These are phyloP conservation scores for Premnoplex brunnescens DNA, from an alignment of 2,797 vertebrate species.

Conservation along the genomic window DNA sequence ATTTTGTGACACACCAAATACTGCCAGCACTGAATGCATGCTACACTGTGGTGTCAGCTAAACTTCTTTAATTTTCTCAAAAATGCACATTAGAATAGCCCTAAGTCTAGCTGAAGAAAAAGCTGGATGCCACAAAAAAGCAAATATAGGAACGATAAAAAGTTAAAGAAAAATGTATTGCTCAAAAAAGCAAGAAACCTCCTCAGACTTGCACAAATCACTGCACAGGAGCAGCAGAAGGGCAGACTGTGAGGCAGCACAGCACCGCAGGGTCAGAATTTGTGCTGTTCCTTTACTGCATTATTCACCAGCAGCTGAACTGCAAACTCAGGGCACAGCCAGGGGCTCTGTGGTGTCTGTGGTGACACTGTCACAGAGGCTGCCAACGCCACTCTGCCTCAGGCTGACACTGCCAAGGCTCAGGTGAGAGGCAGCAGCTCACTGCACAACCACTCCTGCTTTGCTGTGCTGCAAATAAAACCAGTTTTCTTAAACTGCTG, in stretches of 20 bases:
- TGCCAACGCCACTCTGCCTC: neutral
- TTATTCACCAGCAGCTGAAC: neutral
- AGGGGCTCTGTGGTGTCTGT: neutral
- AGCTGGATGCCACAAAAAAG: neutral
- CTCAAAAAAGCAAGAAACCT: neutral
- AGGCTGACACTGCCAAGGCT: neutral
- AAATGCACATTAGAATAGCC: neutral
- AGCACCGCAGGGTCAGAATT: neutral
- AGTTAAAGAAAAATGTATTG: neutral
- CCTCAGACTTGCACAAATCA: neutral
- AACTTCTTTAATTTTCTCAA: neutral
- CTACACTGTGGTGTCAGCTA: neutral
- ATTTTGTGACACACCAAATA: neutral
- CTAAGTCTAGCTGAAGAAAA: neutral
- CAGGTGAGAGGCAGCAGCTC: neutral
- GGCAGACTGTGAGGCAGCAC: neutral
- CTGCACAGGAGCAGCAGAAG: neutral
- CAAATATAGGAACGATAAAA: neutral
- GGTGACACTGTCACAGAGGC: neutral
- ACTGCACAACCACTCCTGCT: neutral
- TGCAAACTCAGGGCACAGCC: neutral
- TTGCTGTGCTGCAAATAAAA: neutral
- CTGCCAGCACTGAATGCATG: neutral
- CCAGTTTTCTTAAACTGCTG: neutral
- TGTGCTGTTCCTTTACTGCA: accelerated